These are phyloP conservation scores for Genyomyrus donnyi DNA, from an alignment of 2,113 vertebrate species.

Conservation along the genomic window DNA sequence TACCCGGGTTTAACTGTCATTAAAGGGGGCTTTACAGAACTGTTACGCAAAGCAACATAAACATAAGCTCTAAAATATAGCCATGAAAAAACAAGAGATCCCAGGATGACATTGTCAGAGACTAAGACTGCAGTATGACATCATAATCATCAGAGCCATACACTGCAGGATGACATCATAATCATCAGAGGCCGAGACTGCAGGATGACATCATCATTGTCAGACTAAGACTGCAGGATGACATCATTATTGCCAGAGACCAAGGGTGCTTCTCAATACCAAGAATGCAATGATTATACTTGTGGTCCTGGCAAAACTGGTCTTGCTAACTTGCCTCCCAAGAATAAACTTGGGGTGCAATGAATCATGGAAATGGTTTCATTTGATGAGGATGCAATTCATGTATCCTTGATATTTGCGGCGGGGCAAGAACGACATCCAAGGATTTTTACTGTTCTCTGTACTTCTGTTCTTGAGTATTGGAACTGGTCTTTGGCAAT, in stretches of 20 bases:
- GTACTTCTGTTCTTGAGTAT: no score
- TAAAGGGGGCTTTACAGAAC: background rate
- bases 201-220: background rate
- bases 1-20: background rate
- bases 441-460: no score
- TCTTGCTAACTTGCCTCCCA: no score
- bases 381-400: no score
- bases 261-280: no score
- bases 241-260: background rate
- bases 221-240: background rate
- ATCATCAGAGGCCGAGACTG: background rate
- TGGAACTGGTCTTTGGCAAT: no score
- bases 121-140: background rate
- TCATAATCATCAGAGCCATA: background rate
- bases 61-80: background rate
- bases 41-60: background rate
- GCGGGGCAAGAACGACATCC: no score
- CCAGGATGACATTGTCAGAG: background rate
- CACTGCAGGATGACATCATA: background rate
- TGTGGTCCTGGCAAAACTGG: no score
- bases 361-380: no score
- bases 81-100: background rate
- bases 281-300: no score
- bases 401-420: no score
- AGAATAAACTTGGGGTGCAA: no score